These are phyloP conservation scores for Orthosia cruda DNA, from an alignment of 2,888 invertebrate genomes.

Conservation along the genomic window DNA sequence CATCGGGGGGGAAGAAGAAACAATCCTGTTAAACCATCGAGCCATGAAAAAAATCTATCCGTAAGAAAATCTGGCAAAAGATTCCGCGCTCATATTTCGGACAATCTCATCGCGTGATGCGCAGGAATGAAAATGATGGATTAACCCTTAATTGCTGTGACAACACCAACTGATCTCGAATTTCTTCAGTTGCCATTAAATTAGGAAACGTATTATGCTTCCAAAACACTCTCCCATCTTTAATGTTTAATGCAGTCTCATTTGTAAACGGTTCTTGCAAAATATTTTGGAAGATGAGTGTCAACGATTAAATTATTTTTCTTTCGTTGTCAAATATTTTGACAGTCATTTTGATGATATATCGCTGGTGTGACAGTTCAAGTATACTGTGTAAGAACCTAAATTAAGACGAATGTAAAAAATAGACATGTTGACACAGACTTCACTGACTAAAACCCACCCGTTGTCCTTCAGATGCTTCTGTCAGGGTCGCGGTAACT, in stretches of 20 bases:
- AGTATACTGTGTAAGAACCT: no score
- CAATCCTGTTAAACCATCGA: neutral
- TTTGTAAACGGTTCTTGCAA: neutral
- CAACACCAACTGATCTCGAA: constrained; percentile 75
- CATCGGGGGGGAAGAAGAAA: no score
- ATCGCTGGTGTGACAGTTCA: neutral
- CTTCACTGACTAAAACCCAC: no score
- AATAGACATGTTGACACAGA: no score
- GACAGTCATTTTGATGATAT: neutral
- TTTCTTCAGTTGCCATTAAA: constrained; percentile 65
- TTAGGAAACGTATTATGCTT: constrained; percentile 51
- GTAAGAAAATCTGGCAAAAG: constrained; percentile 41
- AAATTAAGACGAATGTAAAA: no score
- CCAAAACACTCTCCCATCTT: constrained; percentile 38
- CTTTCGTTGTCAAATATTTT: constrained; percentile 6
- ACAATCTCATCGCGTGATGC: constrained; percentile 54
- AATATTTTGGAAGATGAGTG: constrained; percentile 30
- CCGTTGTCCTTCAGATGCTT: no score
- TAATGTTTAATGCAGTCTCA: constrained; percentile 52
- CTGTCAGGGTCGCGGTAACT: no score
- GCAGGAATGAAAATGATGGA: constrained; percentile 70
- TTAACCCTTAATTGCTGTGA: constrained; percentile 75
- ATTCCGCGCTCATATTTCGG: constrained; percentile 47
- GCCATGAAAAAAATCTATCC: neutral
- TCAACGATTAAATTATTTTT: neutral